Base-by-base conservation (phyloP, 1,140 invertebrate species). In the Linepithema humile region DNA sequence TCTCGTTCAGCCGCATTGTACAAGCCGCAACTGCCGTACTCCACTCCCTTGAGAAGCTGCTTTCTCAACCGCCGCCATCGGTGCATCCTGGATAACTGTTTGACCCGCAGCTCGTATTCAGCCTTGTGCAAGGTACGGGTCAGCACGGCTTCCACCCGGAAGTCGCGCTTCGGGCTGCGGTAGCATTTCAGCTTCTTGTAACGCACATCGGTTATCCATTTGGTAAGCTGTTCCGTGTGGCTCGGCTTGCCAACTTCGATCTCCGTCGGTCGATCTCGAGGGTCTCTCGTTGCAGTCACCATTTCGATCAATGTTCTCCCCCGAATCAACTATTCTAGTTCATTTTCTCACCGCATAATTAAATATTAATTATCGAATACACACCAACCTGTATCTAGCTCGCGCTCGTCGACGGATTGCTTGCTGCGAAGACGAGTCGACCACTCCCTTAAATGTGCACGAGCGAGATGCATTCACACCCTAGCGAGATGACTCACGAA, bases 191-290 rank as follows among this genome's bases (percentile, higher is more conserved):
- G 73, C 89, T 94, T 95, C 89, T 95, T 95, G 38, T 85, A 80
- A 72, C 94, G 93, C 38, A 95, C 91, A 83, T 91, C 89, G 29
- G 75, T 86, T 60, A 95, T 95, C 95, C 95, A 95, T 78, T 91
- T 91, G 10, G 87, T 57, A 5, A 94, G 83, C 80, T 92, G 91
- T 82, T 92, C 93, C 23, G 92, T 93, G 4, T 90, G 86, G 50
- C 91, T 90, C 45, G 69, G 90, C 78, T 90, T 86, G 10, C 90
- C 82, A 29, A 70, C 12, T 9, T 92, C 89, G 38, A 86, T 72
- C 48, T 89, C 87, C 29, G 84, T 55, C 32, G 70, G 83, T 9
- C 62, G 26, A 2, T 45, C 29, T 12, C 29, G 35, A 40, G 0
- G 0, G 2, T 62, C 23, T 40, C 15, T 15, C n/a, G 1, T n/a